Conservation (phyloP, 2,888 invertebrate genomes). For the Fragum fragum region DNA sequence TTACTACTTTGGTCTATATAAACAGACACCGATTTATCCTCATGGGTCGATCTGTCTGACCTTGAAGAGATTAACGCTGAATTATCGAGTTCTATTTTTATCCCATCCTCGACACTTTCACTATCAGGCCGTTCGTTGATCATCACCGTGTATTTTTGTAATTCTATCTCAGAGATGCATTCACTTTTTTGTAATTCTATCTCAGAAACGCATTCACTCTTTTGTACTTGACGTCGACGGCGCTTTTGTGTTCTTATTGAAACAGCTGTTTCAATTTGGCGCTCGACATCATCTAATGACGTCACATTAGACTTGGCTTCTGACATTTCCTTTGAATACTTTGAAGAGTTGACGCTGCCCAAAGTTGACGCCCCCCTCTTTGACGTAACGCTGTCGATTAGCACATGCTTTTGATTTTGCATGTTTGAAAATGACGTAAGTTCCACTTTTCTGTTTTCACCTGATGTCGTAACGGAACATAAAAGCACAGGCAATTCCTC, state of each 20-base stretch:
- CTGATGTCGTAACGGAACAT: neutral
- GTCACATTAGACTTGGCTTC: neutral
- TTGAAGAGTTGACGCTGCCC: neutral
- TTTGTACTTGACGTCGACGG: constrained; percentile 32
- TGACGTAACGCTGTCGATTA: neutral
- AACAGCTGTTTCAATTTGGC: constrained; percentile 61
- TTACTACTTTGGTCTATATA: constrained; percentile 12
- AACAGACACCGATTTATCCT: constrained; percentile 41
- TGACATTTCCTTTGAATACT: neutral
- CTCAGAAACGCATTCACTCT: neutral
- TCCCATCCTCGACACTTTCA: constrained; percentile 37
- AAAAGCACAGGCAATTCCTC: constrained; percentile 10
- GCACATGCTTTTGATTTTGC: neutral
- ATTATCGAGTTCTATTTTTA: constrained; percentile 43
- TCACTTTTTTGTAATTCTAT: neutral
- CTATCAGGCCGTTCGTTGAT: constrained; percentile 11
- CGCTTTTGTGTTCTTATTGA: constrained; percentile 54
- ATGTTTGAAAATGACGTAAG: neutral
- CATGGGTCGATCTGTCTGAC: constrained; percentile 29
- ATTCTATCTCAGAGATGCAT: neutral
- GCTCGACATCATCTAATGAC: constrained; percentile 17
- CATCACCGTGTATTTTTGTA: neutral
- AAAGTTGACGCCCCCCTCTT: neutral
- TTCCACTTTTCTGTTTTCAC: neutral
- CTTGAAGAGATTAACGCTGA: constrained; percentile 30